Percentiles rank a stretch among this genome's conserved stretches.
phyloP scores from a whole-genome alignment of 64 coral and sea anemone genomes.

The Astreopora myriophthalma region DNA sequence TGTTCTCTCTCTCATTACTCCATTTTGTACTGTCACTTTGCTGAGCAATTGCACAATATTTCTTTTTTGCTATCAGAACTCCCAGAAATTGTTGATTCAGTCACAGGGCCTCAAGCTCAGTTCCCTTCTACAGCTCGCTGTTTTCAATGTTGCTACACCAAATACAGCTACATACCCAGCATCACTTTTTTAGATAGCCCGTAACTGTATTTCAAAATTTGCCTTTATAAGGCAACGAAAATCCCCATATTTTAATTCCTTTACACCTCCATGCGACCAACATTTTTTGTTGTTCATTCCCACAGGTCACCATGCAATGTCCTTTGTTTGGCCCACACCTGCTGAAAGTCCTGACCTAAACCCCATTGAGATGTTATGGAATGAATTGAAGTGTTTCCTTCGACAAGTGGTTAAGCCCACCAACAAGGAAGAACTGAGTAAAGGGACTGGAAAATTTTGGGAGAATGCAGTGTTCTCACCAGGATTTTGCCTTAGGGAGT shows the following conservation, averaged over 20 bases:
- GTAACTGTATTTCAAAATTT: no score
- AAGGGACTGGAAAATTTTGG: conserved; percentile 9
- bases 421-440: conserved; percentile 11
- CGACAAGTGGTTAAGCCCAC: not conserved
- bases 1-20: not conserved
- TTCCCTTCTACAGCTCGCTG: no score
- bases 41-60: not conserved
- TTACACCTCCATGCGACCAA: not conserved
- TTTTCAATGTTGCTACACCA: not conserved
- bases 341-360: conserved; percentile 29
- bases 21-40: not conserved
- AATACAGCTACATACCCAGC: not conserved
- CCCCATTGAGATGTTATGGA: conserved; percentile 36
- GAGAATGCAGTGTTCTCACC: no score
- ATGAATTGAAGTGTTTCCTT: conserved; percentile 14
- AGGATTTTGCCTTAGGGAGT: no score
- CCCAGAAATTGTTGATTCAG: no score
- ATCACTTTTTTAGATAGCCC: not conserved
- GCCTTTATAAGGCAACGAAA: not conserved
- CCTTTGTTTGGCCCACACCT: conserved; percentile 15
- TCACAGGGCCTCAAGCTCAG: no score
- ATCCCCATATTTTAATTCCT: not conserved
- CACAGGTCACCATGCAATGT: not conserved
- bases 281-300: not conserved
- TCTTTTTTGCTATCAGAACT: no score